Evolutionary conservation across 2,888 invertebrate genomes (phyloP).

Genomic region (Gastrophysa polygoni): DNA sequence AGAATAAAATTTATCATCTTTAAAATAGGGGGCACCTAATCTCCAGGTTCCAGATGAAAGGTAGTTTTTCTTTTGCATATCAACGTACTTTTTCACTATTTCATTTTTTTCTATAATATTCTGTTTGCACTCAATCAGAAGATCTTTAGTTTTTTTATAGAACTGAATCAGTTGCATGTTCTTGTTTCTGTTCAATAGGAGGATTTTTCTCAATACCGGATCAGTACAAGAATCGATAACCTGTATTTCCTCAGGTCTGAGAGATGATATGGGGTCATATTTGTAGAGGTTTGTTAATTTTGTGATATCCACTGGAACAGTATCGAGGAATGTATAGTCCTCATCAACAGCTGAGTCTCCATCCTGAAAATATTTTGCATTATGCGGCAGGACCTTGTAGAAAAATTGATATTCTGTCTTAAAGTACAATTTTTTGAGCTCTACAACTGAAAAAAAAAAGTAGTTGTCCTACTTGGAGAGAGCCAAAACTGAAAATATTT

Average conservation of each 20-base stretch:
- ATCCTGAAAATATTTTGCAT: constrained; percentile 11
- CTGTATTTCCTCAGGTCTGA: constrained; percentile 40
- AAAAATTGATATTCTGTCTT: too few relatives aligned
- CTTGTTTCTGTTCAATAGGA: constrained; percentile 45
- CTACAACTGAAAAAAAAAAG: too few relatives aligned
- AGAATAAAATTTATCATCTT: constrained; percentile 63
- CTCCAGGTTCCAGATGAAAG: constrained; percentile 33
- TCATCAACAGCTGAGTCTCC: constrained; percentile 15
- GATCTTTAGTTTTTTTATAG: constrained; percentile 41
- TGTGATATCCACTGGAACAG: constrained; percentile 18
- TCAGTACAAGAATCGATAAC: constrained; percentile 44
- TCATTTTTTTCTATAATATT: constrained; percentile 33
- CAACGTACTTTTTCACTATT: constrained; percentile 14
- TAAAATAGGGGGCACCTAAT: constrained; percentile 70
- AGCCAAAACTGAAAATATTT: too few relatives aligned
- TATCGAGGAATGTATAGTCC: constrained; percentile 9
- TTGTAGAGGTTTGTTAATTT: constrained; percentile 17
- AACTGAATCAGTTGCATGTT: constrained; percentile 42
- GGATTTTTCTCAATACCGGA: constrained; percentile 39
- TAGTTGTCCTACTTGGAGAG: too few relatives aligned
- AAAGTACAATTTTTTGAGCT: too few relatives aligned
- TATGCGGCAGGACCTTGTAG: neutral
- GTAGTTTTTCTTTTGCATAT: neutral
- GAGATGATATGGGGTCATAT: constrained; percentile 24
- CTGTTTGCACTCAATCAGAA: constrained; percentile 37